Percentiles rank a stretch among this genome's conserved stretches.
These are phyloP conservation scores for Amitus sp. DNA, from an alignment of 2,888 invertebrate species.

Conservation along the genomic window DNA sequence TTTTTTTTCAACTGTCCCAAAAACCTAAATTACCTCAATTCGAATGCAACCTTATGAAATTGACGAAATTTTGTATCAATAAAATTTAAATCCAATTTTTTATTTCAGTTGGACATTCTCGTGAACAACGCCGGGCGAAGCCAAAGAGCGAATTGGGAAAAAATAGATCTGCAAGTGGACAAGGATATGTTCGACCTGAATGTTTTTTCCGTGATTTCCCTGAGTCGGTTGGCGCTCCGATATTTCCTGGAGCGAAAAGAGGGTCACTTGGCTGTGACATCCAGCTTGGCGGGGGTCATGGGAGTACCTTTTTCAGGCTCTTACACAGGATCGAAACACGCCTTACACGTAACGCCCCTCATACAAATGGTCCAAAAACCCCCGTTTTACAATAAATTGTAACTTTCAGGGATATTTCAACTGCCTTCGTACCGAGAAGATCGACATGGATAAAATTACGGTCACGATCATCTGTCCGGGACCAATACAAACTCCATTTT, in stretches of 20 bases:
- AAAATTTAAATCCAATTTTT: no score
- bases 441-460: constrained; percentile 69
- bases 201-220: constrained; percentile 77
- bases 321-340: constrained; percentile 81
- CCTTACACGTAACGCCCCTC: constrained; percentile 78
- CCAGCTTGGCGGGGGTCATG: constrained; percentile 78
- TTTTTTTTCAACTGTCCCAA: no score
- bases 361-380: no score
- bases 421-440: constrained; percentile 71
- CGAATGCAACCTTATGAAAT: no score
- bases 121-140: constrained; percentile 86
- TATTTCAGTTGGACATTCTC: constrained; percentile 75
- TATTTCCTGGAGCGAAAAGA: constrained; percentile 69
- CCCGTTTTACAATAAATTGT: no score
- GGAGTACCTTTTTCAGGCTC: constrained; percentile 75
- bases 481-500: constrained; percentile 77
- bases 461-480: constrained; percentile 82
- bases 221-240: constrained; percentile 76
- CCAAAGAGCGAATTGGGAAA: constrained; percentile 76
- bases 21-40: no score
- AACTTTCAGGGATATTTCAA: constrained; percentile 77
- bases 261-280: constrained; percentile 80
- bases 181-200: constrained; percentile 80
- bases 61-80: no score
- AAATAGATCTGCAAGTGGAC: constrained; percentile 78